phyloP scores from a whole-genome alignment of 2,113 vertebrate genomes.

The Hemiscyllium ocellatum region DNA sequence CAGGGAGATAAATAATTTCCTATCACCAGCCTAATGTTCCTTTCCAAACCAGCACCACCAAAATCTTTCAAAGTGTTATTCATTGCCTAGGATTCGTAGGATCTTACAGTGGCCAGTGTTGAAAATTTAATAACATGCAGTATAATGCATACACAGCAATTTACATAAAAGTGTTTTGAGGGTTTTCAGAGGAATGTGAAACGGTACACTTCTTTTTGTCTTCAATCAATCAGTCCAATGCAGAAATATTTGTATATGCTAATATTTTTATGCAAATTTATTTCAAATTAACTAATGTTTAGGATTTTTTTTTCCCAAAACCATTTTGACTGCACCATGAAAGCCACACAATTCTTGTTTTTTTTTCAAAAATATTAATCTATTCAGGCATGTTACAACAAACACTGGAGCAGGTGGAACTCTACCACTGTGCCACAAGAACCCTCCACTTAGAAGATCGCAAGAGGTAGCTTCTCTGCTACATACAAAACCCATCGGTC shows the following conservation, averaged over 20 bases:
- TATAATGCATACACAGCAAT: neutral
- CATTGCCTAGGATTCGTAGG: neutral
- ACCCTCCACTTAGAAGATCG: too few species aligned
- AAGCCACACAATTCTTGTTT: too few species aligned
- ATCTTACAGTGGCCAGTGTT: neutral
- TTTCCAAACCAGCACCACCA: neutral
- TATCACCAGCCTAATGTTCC: neutral
- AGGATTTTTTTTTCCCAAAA: too few species aligned
- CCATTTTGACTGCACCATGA: too few species aligned
- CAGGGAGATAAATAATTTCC: neutral
- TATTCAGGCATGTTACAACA: neutral
- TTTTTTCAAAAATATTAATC: too few species aligned
- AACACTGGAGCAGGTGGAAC: too few species aligned
- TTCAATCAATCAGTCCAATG: neutral
- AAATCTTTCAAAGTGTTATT: neutral
- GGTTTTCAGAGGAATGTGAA: neutral
- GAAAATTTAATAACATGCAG: neutral
- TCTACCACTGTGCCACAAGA: too few species aligned
- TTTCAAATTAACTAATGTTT: neutral
- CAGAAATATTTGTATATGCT: neutral
- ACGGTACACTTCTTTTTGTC: neutral
- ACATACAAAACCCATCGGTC: too few species aligned
- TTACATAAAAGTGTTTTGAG: neutral
- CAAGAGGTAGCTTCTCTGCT: too few species aligned
- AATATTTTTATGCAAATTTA: neutral